Percentiles rank a stretch among this genome's conserved stretches.
These are phyloP conservation scores for Eristalinus sepulchralis DNA, from an alignment of 2,888 invertebrate species.

Conservation along the genomic window DNA sequence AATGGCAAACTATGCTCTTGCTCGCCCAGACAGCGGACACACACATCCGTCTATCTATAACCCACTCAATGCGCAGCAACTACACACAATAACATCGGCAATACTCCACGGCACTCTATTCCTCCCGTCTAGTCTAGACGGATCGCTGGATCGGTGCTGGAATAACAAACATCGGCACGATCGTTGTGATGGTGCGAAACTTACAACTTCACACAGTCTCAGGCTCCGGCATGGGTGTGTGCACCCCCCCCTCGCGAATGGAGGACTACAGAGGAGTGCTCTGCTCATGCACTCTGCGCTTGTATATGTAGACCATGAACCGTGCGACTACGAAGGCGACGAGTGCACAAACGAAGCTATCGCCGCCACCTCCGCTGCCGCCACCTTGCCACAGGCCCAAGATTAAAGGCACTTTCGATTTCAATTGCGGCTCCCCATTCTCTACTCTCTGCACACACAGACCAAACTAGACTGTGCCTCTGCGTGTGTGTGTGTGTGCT, in stretches of 20 bases:
- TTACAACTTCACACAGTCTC: constrained; percentile 52
- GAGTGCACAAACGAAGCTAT: constrained; percentile 38
- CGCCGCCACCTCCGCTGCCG: constrained; percentile 1
- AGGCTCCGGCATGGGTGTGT: neutral
- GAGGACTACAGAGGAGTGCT: constrained; percentile 1
- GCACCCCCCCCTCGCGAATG: neutral
- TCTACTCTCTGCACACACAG: constrained; percentile 7
- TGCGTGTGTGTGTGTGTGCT: constrained; percentile 12
- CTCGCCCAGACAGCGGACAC: constrained; percentile 50
- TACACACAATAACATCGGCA: constrained; percentile 21
- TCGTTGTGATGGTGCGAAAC: constrained; percentile 37
- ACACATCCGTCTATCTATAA: constrained; percentile 48
- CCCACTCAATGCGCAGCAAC: constrained; percentile 25
- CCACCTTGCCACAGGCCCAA: neutral
- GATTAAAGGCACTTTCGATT: constrained; percentile 63
- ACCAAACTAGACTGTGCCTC: neutral
- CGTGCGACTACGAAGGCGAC: constrained; percentile 46
- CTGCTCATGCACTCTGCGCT: constrained; percentile 19
- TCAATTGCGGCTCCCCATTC: constrained; percentile 62
- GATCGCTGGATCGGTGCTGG: constrained; percentile 50
- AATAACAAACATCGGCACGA: constrained; percentile 39
- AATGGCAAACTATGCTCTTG: constrained; percentile 58
- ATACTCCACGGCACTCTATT: constrained; percentile 52
- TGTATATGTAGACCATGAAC: constrained; percentile 71
- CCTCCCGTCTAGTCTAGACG: constrained; percentile 68